phyloP scores from a whole-genome alignment of 2,888 invertebrate genomes.

The Acleris laterana region DNA sequence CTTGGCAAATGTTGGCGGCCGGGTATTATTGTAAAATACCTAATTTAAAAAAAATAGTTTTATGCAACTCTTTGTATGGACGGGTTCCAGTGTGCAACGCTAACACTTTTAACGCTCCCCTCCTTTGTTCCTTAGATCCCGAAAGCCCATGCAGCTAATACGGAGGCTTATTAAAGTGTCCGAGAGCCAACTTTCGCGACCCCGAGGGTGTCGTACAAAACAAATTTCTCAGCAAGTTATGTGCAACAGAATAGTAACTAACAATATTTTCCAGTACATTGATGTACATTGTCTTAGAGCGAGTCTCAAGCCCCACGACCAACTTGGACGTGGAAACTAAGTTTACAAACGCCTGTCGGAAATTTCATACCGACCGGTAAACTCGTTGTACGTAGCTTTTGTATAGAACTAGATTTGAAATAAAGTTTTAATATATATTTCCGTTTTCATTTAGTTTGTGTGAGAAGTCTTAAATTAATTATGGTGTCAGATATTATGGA shows the following conservation, averaged over 20 bases:
- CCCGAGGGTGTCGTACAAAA: background rate
- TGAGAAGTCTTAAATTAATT: too few relatives aligned
- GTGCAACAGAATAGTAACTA: constrained; percentile 24
- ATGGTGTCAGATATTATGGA: too few relatives aligned
- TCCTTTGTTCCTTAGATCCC: too few relatives aligned
- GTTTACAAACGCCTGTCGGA: constrained; percentile 65
- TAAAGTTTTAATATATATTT: constrained; percentile 36
- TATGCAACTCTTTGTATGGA: too few relatives aligned
- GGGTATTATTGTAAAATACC: too few relatives aligned
- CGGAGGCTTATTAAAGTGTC: too few relatives aligned
- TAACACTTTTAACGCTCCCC: too few relatives aligned
- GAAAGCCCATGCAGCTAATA: background rate
- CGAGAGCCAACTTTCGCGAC: background rate
- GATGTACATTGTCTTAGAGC: constrained; percentile 58
- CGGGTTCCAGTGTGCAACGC: too few relatives aligned
- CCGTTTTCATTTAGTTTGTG: background rate
- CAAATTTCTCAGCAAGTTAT: constrained; percentile 3
- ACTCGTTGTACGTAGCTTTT: constrained; percentile 56
- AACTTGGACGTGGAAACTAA: constrained; percentile 62
- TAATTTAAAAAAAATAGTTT: too few relatives aligned
- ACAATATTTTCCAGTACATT: constrained; percentile 46
- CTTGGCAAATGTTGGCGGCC: too few relatives aligned
- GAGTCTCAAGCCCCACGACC: constrained; percentile 47
- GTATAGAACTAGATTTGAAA: constrained; percentile 51
- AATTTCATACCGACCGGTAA: constrained; percentile 65